A percentile compares a stretch with the other conserved stretches of the same genome.
Conservation (phyloP, 2,888 invertebrate species). For the Trachelus tabidus region DNA sequence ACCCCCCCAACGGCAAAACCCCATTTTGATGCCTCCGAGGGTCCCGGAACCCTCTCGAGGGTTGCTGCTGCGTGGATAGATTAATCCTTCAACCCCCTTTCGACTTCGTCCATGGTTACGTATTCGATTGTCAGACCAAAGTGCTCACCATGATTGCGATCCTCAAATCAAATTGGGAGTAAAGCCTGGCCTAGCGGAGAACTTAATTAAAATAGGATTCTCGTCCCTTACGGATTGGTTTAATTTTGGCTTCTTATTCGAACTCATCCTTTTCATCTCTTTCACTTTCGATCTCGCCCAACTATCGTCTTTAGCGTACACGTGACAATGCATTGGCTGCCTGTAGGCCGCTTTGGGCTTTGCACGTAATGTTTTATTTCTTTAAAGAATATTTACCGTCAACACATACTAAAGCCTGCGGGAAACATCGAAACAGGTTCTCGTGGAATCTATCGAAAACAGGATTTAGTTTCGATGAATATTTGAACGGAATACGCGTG, state of each 20-base stretch:
- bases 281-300: not conserved
- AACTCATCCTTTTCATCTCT: not conserved
- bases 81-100: slow-evolving; percentile 13
- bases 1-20: not conserved
- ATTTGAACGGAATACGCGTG: not conserved
- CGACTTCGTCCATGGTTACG: slow-evolving; percentile 1
- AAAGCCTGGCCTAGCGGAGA: not conserved
- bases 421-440: not conserved
- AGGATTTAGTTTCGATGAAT: not conserved
- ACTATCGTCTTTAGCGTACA: not conserved
- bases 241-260: not conserved
- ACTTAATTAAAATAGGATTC: not conserved
- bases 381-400: not conserved
- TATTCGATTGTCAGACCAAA: slow-evolving; percentile 19
- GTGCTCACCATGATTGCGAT: slow-evolving; percentile 9
- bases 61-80: not conserved
- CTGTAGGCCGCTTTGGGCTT: not conserved
- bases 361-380: not conserved
- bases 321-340: not conserved
- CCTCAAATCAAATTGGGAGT: slow-evolving; percentile 22
- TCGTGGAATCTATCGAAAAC: not conserved
- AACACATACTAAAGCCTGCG: not conserved
- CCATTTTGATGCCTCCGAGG: slow-evolving; percentile 2
- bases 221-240: not conserved
- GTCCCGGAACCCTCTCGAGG: not conserved